phyloP scores from a whole-genome alignment of 2,888 invertebrate genomes.

The Philaethria dido region DNA sequence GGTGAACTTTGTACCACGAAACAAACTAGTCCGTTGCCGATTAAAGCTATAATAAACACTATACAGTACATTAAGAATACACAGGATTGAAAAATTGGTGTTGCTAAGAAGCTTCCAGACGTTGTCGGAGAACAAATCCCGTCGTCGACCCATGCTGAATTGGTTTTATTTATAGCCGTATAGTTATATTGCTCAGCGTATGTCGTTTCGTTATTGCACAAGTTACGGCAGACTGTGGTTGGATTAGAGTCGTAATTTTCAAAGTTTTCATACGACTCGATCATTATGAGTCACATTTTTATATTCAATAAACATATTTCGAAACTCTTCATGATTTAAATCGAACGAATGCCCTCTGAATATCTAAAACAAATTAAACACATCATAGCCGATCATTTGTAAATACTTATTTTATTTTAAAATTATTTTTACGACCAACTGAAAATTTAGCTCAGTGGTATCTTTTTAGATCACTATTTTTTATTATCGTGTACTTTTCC shows the following conservation, averaged over 20 bases:
- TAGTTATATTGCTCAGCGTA: slow-evolving; percentile 48
- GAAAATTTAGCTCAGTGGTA: too few species aligned
- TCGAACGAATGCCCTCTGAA: too few species aligned
- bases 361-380: too few species aligned
- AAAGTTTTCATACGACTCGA: slow-evolving; percentile 53
- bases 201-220: slow-evolving; percentile 44
- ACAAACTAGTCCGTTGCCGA: slow-evolving; percentile 92
- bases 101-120: slow-evolving; percentile 63
- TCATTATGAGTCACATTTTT: slow-evolving; percentile 56
- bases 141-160: slow-evolving; percentile 57
- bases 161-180: slow-evolving; percentile 44
- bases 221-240: slow-evolving; percentile 48
- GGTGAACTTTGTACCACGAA: slow-evolving; percentile 93
- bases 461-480: too few species aligned
- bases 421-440: too few species aligned
- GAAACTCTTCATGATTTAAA: neutral
- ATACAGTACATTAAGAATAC: slow-evolving; percentile 89
- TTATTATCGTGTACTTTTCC: too few species aligned
- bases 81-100: slow-evolving; percentile 84
- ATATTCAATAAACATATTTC: neutral
- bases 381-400: too few species aligned
- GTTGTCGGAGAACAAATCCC: slow-evolving; percentile 54
- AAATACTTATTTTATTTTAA: too few species aligned
- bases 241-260: slow-evolving; percentile 50
- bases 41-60: slow-evolving; percentile 88